Percentiles rank a stretch among this genome's conserved stretches.
Evolutionary conservation across 2,797 vertebrate species (phyloP).

Genomic region (Anguilla megastoma): DNA sequence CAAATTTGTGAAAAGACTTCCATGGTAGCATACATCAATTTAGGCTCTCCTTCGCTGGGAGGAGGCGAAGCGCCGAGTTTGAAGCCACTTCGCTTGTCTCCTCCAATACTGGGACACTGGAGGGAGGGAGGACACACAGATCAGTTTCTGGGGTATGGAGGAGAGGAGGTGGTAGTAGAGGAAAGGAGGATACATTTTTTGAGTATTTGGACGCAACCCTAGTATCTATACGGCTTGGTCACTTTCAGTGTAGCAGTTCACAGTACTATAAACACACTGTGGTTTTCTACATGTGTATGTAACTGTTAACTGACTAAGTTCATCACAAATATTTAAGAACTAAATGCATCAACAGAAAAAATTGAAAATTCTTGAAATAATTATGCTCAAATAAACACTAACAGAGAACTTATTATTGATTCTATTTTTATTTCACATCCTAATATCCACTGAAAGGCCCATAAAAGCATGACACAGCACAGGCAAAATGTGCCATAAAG

Average conservation of each 20-base stretch:
- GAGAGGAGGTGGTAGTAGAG: no score
- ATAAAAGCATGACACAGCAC: neutral
- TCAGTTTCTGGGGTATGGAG: no score
- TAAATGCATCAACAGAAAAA: neutral
- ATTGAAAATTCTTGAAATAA: neutral
- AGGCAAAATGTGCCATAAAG: neutral
- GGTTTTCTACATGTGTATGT: neutral
- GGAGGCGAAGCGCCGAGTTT: no score
- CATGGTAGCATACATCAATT: no score
- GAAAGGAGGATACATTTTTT: no score
- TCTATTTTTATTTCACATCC: neutral
- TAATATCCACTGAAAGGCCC: neutral
- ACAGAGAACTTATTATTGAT: neutral
- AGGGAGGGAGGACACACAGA: no score
- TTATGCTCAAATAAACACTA: neutral
- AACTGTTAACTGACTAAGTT: neutral
- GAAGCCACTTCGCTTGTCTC: no score
- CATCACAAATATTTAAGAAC: neutral
- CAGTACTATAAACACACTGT: neutral
- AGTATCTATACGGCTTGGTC: no score
- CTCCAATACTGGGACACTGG: no score
- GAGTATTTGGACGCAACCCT: no score
- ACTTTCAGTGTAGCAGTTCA: neutral
- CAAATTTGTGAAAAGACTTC: no score
- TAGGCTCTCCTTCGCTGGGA: no score